These are phyloP conservation scores for Arizona elegans DNA, from an alignment of 2,113 vertebrate species.

Conservation along the genomic window DNA sequence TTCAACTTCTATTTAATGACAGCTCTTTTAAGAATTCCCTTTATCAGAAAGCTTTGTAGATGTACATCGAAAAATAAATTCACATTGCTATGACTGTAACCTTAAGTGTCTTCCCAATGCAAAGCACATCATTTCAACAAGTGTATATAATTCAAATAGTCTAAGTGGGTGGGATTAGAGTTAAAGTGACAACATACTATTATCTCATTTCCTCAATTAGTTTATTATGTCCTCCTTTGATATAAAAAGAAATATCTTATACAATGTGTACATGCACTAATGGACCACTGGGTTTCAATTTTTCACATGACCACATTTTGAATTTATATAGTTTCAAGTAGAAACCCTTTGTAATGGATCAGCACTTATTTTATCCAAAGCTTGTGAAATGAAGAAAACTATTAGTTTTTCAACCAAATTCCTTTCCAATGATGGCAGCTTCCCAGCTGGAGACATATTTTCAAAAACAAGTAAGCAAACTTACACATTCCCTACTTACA, in stretches of 20 bases:
- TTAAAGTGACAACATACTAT: constrained; percentile 18
- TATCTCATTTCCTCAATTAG: background rate
- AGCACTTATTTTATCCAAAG: background rate
- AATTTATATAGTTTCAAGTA: background rate
- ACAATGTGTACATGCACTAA: background rate
- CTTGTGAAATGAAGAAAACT: constrained; percentile 12
- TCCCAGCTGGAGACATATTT: background rate
- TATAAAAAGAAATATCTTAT: background rate
- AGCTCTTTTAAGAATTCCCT: background rate
- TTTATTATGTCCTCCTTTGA: constrained; percentile 22
- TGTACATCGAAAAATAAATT: background rate
- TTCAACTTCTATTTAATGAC: background rate
- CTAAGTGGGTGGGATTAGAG: constrained; percentile 19
- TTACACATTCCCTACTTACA: background rate
- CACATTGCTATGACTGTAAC: background rate
- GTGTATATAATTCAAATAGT: constrained; percentile 34
- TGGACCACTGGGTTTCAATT: constrained; percentile 20
- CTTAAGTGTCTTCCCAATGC: constrained; percentile 1
- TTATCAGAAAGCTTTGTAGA: background rate
- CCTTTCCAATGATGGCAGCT: background rate
- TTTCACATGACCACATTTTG: constrained; percentile 15
- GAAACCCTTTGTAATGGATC: background rate
- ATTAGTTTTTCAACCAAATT: background rate
- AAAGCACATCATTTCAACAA: background rate
- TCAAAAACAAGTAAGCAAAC: background rate